Evolutionary conservation across 2,113 vertebrate genomes (phyloP), one percentile per base, ranked within the genome.

Genomic region (Pygoscelis adeliae): DNA sequence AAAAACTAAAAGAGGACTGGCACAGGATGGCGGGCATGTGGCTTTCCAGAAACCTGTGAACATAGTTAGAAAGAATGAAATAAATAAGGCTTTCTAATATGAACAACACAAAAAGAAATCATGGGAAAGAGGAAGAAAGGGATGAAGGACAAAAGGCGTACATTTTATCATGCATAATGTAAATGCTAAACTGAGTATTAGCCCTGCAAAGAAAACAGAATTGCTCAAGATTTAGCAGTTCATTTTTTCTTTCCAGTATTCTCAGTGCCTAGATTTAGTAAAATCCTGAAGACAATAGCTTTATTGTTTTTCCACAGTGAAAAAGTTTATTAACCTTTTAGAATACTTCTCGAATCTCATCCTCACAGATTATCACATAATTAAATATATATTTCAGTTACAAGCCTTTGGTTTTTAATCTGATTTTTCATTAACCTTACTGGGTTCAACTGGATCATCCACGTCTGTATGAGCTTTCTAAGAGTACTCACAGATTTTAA

Each of bases 21-120:
- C 99, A 97, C 99, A 99, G 40, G 99, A 99, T 38, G 99, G 99
- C 47, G 99, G 99, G 87, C 99, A 99, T n/a, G 99, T 99, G 65
- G 99, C 99, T 98, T 99, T 99, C 99, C 99, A 99, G 98, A 99
- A 99, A 95, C 99, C 99, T 99, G 98, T 30, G 56, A 91, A 92
- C 93, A 92, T 94, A 91, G 94, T 96, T 83, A 97, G 84, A 77
- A 95, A 87, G 94, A 78, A 90, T 84, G 95, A 94, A 96, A 83
- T 84, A 86, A 36, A 67, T 62, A 96, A 77, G 56, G 25, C 15
- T 92, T 96, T 86, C 87, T 94, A 69, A 97, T 83, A 96, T 89
- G 90, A 89, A 88, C 82, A 95, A 94, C 70, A 86, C 71, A 90
- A 96, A 96, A 76, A 93, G 87, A 96, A 96, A 92, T 92, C 76